Conservation (phyloP, 2,113 vertebrate species). For the Neotoma lepida region DNA sequence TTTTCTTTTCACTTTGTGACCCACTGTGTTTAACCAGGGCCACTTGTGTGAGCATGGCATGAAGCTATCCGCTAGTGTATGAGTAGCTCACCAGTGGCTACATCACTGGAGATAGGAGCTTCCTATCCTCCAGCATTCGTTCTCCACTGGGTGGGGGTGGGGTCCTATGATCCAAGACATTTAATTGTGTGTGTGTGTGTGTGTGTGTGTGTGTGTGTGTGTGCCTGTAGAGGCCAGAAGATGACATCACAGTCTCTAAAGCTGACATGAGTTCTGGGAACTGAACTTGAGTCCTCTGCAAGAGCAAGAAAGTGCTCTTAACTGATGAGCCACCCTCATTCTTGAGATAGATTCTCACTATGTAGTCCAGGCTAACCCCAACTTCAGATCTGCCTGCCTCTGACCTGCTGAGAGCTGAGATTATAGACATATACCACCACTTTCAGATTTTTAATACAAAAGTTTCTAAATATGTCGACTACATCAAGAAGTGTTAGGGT, state of each 20-base stretch:
- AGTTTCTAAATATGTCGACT: not conserved
- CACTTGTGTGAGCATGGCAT: not conserved
- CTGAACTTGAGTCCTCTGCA: not conserved
- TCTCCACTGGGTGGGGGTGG: not conserved
- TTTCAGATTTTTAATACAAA: not conserved
- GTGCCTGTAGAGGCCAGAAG: not conserved
- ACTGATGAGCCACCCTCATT: not conserved
- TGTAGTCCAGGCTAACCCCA: not conserved
- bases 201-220: accelerated
- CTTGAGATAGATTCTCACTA: not conserved
- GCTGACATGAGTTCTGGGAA: not conserved
- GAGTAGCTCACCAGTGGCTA: not conserved
- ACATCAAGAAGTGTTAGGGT: not conserved
- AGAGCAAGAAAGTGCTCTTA: not conserved
- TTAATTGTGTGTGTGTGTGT: not conserved
- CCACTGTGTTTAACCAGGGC: not conserved
- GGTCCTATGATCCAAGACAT: not conserved
- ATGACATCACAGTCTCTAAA: not conserved
- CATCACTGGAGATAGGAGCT: not conserved
- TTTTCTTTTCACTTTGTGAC: not conserved
- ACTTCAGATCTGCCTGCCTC: not conserved
- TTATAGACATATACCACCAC: not conserved
- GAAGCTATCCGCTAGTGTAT: not conserved
- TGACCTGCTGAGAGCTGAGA: not conserved
- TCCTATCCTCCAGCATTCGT: not conserved